A percentile compares a stretch with the other conserved stretches of the same genome.
These are phyloP conservation scores for Xenops minutus DNA, from an alignment of 2,797 vertebrate species.

Conservation along the genomic window DNA sequence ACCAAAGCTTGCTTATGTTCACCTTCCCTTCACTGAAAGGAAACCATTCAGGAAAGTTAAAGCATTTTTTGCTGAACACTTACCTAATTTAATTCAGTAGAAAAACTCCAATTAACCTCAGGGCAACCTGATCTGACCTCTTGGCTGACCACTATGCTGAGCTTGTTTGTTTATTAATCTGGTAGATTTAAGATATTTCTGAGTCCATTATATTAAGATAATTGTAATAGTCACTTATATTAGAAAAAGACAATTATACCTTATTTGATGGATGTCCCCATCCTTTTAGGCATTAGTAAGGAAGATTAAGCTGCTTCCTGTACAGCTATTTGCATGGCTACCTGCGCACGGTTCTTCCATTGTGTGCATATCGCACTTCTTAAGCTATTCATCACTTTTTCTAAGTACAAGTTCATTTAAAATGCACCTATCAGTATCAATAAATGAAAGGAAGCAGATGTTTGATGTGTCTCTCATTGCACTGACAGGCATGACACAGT, in stretches of 20 bases:
- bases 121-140: constrained; percentile 24
- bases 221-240: constrained; percentile 28
- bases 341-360: not conserved
- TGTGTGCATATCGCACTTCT: constrained; percentile 18
- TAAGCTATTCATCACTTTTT: constrained; percentile 36
- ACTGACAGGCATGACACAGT: constrained; percentile 56
- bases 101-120: constrained; percentile 63
- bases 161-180: constrained; percentile 62
- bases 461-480: constrained; percentile 64
- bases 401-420: constrained; percentile 45
- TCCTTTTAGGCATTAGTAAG: constrained; percentile 22
- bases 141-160: not conserved
- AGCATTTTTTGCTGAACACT: constrained; percentile 15
- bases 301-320: constrained; percentile 54
- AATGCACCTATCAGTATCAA: constrained; percentile 69
- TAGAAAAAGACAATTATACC: constrained; percentile 9
- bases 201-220: constrained; percentile 16
- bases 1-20: not conserved
- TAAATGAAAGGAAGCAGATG: constrained; percentile 72
- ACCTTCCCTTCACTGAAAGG: not conserved
- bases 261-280: constrained; percentile 14
- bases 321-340: not conserved
- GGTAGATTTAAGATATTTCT: constrained; percentile 19
- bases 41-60: constrained; percentile 12
- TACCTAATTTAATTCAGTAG: constrained; percentile 48